Evolutionary conservation across 1,140 invertebrate species (phyloP), one percentile per base, ranked within the genome.

Genomic region (Plutomurus gul): DNA sequence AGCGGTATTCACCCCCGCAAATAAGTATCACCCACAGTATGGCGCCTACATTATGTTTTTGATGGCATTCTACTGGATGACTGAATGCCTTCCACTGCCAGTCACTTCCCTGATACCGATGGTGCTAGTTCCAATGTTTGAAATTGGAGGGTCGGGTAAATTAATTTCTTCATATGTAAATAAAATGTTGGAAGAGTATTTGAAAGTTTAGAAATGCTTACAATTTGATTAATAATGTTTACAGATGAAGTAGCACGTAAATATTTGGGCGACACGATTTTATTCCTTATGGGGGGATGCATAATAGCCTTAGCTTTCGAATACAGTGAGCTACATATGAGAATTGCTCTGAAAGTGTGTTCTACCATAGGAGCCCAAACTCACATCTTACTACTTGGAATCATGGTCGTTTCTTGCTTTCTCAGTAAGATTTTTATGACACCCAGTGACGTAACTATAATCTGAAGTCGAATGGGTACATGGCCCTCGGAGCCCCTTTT

Each of bases 1-100:
- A n/a, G n/a, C n/a, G n/a, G n/a, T n/a, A n/a, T n/a, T n/a, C n/a
- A n/a, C n/a, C n/a, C n/a, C n/a, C n/a, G n/a, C n/a, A n/a, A n/a
- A n/a, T n/a, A n/a, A n/a, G n/a, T n/a, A n/a, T n/a, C n/a, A n/a
- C n/a, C 51, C 51, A 76, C 84, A 73, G 76, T 85, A 85, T 95
- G 94, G 85, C 80, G 92, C 92, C 81, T 96, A 91, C 85, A 89
- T 93, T 0, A 89, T 96, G 0, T 78, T 94, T 3, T 85, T 95
- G 22, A 95, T 96, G 93, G 92, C 92, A 1, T 87, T 92, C 1
- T 96, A 91, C 85, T 96, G 94, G 94, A 91, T 95, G 56, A 90
- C 92, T 8, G 89, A 96, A 87, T 90, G 91, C 0, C 85, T 96
- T 18, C 94, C 94, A 0, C 87, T 96, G 11, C 90, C 93, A 0